Conservation (phyloP, 2,797 vertebrate genomes). For the Carapus acus region DNA sequence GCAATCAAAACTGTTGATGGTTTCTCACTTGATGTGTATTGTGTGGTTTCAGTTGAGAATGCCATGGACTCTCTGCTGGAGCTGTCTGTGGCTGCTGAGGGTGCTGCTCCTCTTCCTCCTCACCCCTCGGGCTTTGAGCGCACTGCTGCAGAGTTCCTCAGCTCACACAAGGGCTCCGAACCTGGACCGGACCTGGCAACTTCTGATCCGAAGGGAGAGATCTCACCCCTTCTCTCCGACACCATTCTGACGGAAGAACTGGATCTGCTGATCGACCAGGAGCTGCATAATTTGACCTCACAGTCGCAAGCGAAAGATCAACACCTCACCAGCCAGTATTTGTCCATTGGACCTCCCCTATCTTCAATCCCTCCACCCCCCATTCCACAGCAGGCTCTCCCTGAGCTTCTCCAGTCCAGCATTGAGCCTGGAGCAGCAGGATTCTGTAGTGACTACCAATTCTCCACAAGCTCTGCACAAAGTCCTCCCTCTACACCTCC, state of each 20-base stretch:
- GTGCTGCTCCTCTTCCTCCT: slow-evolving; percentile 49
- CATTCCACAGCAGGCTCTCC: slow-evolving; percentile 40
- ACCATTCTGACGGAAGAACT: slow-evolving; percentile 72
- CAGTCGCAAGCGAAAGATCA: slow-evolving; percentile 23
- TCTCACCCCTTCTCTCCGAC: slow-evolving; percentile 20
- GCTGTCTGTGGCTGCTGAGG: slow-evolving; percentile 82
- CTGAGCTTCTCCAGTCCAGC: slow-evolving; percentile 63
- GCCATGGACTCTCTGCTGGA: slow-evolving; percentile 95
- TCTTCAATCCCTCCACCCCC: slow-evolving; percentile 35
- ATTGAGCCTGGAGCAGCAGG: slow-evolving; percentile 31
- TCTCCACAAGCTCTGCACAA: slow-evolving; percentile 11
- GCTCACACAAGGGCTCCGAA: slow-evolving; percentile 35
- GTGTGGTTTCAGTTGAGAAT: slow-evolving; percentile 78
- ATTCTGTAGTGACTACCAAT: slow-evolving; percentile 36
- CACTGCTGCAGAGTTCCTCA: slow-evolving; percentile 69
- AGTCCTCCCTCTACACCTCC: slow-evolving; percentile 40
- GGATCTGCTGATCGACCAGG: slow-evolving; percentile 77
- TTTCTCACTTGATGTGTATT: slow-evolving; percentile 4
- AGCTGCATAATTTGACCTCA: slow-evolving; percentile 67
- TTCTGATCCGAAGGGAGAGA: slow-evolving; percentile 5
- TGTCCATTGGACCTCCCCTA: slow-evolving; percentile 18
- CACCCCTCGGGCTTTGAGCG: slow-evolving; percentile 73
- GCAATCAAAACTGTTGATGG: neutral
- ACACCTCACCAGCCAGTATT: slow-evolving; percentile 8
- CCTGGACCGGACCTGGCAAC: slow-evolving; percentile 6